Base-by-base conservation (phyloP, 1,140 invertebrate genomes). In the Eciton burchellii region DNA sequence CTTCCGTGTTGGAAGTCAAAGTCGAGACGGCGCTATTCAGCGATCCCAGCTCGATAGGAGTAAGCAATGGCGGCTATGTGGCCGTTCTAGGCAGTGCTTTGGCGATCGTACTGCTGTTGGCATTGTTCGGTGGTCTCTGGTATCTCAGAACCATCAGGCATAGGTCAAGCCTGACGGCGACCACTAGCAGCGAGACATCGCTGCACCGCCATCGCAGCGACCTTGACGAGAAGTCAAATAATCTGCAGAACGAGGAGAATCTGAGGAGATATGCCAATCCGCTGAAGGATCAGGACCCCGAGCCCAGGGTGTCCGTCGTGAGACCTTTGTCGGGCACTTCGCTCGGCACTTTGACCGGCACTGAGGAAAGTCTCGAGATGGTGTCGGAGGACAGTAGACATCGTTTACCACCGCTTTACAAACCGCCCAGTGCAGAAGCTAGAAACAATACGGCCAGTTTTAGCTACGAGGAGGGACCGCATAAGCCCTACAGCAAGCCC, bases 221-320 rank as follows among this genome's bases (percentile, higher is more conserved):
- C 91, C 83, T 94, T 5, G 93, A 94, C 62, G 97, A 98, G 88
- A 98, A 98, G 89, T 97, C 97, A 0, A 98, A 98, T 89, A 98
- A 98, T 91, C 93, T 98, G 56, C 97, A 98, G 91, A 98, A 98
- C 92, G 97, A 98, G 90, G 97, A 98, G 92, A 98, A 98, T 89
- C 94, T 98, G 26, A 95, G 97, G 49, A 96, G 95, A 94, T 96
- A 96, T 89, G 94, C 95, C 14, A 96, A 96, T 89, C 95, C 95
- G 0, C 85, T 96, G 14, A 96, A 95, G 84, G 95, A 95, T 35
- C 94, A 95, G 14, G 91, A 93, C 49, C 90, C 93, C 62, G 95
- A 95, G 68, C 94, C 95, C 0, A 88, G 92, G 26, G 95, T 96
- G 0, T 95, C 95, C 47, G 95, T 96, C 0, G 95, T 96, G 0